Evolutionary conservation across 2,113 vertebrate genomes (phyloP).

Genomic region (Lepus timidus): DNA sequence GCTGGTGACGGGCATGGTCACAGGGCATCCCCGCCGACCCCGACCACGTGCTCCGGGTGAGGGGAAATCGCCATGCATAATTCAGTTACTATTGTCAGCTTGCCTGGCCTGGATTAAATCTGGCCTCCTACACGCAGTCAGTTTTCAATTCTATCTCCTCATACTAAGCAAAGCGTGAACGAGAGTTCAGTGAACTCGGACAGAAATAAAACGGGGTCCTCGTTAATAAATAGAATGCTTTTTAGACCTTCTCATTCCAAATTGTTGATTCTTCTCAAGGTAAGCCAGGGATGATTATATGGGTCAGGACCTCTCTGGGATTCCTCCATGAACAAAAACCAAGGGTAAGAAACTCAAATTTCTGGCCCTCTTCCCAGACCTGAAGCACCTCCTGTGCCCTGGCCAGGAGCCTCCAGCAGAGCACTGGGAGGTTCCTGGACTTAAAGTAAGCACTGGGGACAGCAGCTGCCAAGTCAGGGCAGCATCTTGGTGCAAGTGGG

Average conservation of each 20-base stretch:
- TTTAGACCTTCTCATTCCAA: background rate
- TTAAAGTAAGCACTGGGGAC: background rate
- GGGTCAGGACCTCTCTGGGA: accelerated
- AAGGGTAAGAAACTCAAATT: background rate
- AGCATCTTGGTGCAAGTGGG: background rate
- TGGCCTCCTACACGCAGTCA: constrained; percentile 11
- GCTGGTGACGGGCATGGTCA: constrained; percentile 37
- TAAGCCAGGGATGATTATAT: background rate
- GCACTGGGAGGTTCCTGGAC: background rate
- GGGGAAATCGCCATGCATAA: constrained; percentile 32
- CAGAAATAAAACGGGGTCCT: background rate
- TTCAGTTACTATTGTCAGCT: constrained; percentile 66
- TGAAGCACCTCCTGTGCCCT: background rate
- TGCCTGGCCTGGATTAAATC: constrained; percentile 75
- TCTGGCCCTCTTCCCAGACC: background rate
- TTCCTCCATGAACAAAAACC: background rate
- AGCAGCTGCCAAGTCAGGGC: background rate
- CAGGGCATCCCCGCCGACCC: background rate
- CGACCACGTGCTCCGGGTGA: constrained; percentile 56
- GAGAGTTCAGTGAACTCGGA: constrained; percentile 62
- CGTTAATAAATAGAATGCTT: background rate
- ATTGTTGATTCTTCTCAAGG: background rate
- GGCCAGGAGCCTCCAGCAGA: background rate
- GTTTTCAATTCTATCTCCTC: constrained; percentile 67
- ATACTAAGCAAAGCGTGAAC: constrained; percentile 53